These are phyloP conservation scores for Antheraea pernyi DNA, from an alignment of 1,140 invertebrate species.

Conservation along the genomic window DNA sequence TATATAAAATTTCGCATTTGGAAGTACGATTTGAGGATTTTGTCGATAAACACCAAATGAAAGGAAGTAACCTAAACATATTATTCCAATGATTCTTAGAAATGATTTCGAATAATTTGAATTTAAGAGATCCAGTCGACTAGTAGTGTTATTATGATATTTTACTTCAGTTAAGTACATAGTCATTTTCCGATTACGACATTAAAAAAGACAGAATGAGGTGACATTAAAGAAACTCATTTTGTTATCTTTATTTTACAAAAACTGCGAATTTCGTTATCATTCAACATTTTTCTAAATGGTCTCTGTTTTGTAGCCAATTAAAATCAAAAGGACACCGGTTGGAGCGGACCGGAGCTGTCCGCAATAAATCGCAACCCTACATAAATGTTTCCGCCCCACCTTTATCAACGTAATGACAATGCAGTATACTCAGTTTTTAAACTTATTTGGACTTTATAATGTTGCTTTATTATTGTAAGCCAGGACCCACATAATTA, in stretches of 20 bases:
- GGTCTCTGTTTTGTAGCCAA: conserved; percentile 71
- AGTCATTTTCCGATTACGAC: too few species aligned
- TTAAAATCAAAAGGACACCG: conserved; percentile 69
- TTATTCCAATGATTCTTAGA: too few species aligned
- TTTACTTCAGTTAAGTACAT: too few species aligned
- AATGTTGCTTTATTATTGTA: not conserved
- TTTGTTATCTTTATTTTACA: not conserved
- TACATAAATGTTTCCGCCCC: conserved; percentile 65
- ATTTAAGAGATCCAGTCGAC: too few species aligned
- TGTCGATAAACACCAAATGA: too few species aligned
- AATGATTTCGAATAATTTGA: too few species aligned
- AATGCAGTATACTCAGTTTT: conserved; percentile 21
- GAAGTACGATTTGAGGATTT: too few species aligned
- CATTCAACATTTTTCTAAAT: conserved; percentile 51
- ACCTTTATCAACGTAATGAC: conserved; percentile 12
- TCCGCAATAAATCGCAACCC: conserved; percentile 76
- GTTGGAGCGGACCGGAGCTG: conserved; percentile 41
- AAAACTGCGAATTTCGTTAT: conserved; percentile 30
- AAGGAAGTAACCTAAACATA: too few species aligned
- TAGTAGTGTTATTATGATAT: too few species aligned
- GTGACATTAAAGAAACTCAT: not conserved
- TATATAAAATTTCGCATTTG: too few species aligned
- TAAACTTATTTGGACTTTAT: conserved; percentile 12
- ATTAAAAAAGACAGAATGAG: not conserved
- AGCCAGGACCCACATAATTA: too few species aligned